These are phyloP conservation scores for Xenus cinereus DNA, from an alignment of 2,113 vertebrate species.

Conservation along the genomic window DNA sequence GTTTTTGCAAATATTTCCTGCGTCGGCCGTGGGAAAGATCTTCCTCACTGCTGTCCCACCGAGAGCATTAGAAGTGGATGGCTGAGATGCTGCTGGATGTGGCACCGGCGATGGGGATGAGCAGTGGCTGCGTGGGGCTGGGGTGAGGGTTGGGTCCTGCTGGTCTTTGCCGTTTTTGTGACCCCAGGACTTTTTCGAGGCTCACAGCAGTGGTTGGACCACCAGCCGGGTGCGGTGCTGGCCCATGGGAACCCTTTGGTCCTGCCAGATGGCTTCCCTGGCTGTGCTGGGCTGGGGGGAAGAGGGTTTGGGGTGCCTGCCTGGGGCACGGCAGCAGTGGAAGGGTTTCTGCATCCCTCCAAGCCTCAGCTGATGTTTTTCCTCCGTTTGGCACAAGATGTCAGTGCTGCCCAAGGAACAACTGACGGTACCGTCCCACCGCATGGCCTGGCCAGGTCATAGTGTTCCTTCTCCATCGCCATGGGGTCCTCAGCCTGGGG, in stretches of 20 bases:
- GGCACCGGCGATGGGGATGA: accelerated
- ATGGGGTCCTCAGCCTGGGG: background rate
- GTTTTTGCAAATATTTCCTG: background rate
- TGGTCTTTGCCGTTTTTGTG: background rate
- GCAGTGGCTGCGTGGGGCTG: background rate
- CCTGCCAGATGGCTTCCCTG: accelerated
- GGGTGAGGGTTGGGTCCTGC: accelerated
- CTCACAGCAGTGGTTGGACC: accelerated
- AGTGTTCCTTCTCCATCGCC: background rate
- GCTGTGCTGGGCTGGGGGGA: background rate
- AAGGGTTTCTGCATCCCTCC: background rate
- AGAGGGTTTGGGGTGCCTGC: background rate
- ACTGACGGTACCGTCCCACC: accelerated
- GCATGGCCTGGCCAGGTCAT: accelerated
- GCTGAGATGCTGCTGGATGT: accelerated
- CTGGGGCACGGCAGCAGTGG: background rate
- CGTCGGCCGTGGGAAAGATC: accelerated
- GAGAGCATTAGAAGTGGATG: background rate
- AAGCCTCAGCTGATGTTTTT: background rate
- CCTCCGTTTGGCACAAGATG: conserved; percentile 34
- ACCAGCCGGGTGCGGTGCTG: accelerated
- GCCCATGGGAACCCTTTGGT: background rate
- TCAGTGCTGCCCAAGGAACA: conserved; percentile 39
- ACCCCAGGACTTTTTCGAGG: background rate
- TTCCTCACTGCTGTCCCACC: accelerated